A percentile compares a stretch with the other conserved stretches of the same genome.
Conservation (phyloP, 2,888 invertebrate species). For the Agonopterix arenella region DNA sequence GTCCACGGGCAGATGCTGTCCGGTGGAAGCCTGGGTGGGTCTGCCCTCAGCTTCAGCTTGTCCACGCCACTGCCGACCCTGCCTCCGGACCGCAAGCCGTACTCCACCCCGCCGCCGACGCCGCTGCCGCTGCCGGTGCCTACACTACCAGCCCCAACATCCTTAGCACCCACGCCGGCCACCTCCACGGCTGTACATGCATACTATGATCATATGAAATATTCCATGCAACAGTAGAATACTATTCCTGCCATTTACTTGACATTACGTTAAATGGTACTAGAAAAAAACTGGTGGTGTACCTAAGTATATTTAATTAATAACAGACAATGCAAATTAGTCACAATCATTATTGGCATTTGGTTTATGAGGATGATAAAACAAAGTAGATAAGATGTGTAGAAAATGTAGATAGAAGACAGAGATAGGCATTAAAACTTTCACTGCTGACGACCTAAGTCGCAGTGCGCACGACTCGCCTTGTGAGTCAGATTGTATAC, state of each 20-base stretch:
- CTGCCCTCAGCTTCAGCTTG: constrained; percentile 52
- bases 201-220: constrained; percentile 30
- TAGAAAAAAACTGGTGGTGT: too few relatives aligned
- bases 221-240: constrained; percentile 1
- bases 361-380: too few relatives aligned
- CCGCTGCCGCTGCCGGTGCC: constrained; percentile 75
- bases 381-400: too few relatives aligned
- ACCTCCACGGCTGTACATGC: constrained; percentile 54
- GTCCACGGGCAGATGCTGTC: constrained; percentile 65
- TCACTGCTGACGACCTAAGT: too few relatives aligned
- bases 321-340: too few relatives aligned
- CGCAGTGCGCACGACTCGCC: too few relatives aligned
- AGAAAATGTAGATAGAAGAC: too few relatives aligned
- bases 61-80: constrained; percentile 56
- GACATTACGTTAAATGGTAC: too few relatives aligned
- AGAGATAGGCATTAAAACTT: too few relatives aligned
- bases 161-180: constrained; percentile 54
- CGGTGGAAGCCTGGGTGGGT: constrained; percentile 33
- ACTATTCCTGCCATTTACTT: background rate
- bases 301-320: too few relatives aligned
- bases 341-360: too few relatives aligned
- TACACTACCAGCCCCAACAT: constrained; percentile 50
- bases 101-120: constrained; percentile 72
- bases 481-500: too few relatives aligned
- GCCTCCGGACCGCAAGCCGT: constrained; percentile 78